A percentile compares a stretch with the other conserved stretches of the same genome.
Evolutionary conservation across 2,113 vertebrate genomes (phyloP).

Genomic region (Neomonachus schauinslandi): DNA sequence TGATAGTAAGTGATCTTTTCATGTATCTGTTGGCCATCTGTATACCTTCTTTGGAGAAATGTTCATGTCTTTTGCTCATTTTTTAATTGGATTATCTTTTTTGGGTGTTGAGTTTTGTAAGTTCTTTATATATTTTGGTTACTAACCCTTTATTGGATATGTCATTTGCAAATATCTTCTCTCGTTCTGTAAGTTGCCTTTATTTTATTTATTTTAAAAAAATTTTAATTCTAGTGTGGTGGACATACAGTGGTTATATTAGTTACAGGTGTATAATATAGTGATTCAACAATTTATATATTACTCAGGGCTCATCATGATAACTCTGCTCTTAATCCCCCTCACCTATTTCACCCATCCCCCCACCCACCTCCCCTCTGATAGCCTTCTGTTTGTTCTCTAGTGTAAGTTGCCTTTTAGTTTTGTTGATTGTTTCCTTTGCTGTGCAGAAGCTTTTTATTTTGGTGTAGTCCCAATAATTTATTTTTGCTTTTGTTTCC

Average conservation of each 20-base stretch:
- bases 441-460: neutral
- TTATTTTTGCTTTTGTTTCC: neutral
- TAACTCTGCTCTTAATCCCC: too few species aligned
- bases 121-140: neutral
- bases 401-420: neutral
- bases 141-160: neutral
- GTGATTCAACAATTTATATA: too few species aligned
- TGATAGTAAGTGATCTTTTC: neutral
- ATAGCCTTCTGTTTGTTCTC: too few species aligned
- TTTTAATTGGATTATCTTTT: neutral
- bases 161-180: neutral
- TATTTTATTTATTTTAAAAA: neutral
- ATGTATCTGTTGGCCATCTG: neutral
- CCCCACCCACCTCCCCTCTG: too few species aligned
- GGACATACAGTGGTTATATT: too few species aligned
- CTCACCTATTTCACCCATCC: too few species aligned
- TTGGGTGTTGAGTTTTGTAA: neutral
- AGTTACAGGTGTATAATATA: too few species aligned
- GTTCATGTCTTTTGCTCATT: neutral
- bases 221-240: too few species aligned
- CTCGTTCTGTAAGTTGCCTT: neutral
- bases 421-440: neutral
- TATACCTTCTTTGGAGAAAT: neutral
- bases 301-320: too few species aligned
- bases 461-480: neutral